Evolutionary conservation across 35 echinoderm and acorn worm species (phyloP).

Genomic region (Anneissia japonica): DNA sequence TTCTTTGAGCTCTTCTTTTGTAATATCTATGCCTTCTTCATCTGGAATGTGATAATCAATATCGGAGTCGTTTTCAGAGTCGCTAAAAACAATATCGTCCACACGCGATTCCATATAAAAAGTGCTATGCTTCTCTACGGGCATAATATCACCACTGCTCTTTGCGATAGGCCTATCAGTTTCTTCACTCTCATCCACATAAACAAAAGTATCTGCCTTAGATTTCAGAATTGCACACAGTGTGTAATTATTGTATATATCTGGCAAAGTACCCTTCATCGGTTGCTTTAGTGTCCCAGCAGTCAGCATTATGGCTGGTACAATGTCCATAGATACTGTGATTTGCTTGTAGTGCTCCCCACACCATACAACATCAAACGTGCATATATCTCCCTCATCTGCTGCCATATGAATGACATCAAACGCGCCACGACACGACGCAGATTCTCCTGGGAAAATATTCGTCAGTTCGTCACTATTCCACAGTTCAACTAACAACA

Average conservation of each 20-base stretch:
- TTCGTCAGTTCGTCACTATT: background rate
- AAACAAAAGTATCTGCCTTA: background rate
- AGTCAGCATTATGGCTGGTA: background rate
- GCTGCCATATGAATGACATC: background rate
- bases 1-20: background rate
- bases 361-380: background rate
- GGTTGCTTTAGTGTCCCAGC: background rate
- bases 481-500: background rate
- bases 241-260: background rate
- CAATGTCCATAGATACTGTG: background rate
- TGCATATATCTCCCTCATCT: background rate
- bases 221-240: background rate
- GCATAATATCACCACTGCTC: background rate
- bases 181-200: background rate
- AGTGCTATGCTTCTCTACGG: background rate
- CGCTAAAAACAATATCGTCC: background rate
- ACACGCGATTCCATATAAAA: background rate
- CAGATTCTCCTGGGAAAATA: background rate
- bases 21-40: background rate
- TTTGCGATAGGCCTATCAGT: background rate
- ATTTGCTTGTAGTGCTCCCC: background rate
- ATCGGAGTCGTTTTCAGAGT: background rate
- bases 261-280: background rate
- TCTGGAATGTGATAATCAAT: background rate
- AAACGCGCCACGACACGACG: background rate